Percentiles rank a stretch among this genome's conserved stretches.
These are phyloP conservation scores for Autographa pulchrina DNA, from an alignment of 2,888 invertebrate genomes.

Conservation along the genomic window DNA sequence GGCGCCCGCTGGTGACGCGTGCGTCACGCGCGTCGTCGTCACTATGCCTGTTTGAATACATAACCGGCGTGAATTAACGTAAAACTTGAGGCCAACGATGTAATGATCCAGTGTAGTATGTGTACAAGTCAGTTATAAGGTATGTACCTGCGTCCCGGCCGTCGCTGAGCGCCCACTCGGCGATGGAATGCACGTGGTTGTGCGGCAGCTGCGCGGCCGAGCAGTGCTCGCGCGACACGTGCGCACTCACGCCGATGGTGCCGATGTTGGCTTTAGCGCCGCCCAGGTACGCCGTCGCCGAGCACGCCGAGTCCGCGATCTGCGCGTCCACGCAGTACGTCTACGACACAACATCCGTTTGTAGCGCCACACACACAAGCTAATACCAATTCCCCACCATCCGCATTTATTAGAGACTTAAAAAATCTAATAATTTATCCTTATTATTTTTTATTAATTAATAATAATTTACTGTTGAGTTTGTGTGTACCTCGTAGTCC, in stretches of 20 bases:
- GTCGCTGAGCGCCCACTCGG: slow-evolving; percentile 90
- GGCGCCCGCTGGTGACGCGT: slow-evolving; percentile 93
- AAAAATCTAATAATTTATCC: no score
- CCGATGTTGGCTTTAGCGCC: slow-evolving; percentile 91
- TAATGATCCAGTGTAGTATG: no score
- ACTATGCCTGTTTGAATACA: slow-evolving; percentile 88
- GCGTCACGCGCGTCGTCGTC: slow-evolving; percentile 94
- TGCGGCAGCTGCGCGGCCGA: slow-evolving; percentile 80
- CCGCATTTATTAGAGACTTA: no score
- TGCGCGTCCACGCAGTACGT: slow-evolving; percentile 90
- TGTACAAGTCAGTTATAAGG: no score
- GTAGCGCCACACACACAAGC: neutral
- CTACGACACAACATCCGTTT: slow-evolving; percentile 62
- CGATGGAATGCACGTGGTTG: slow-evolving; percentile 90
- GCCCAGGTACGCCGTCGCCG: slow-evolving; percentile 91
- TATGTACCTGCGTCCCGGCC: slow-evolving; percentile 77
- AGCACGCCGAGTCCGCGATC: slow-evolving; percentile 92
- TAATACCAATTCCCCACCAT: neutral
- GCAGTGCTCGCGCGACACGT: slow-evolving; percentile 90
- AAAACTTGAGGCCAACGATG: neutral
- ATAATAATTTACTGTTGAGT: no score
- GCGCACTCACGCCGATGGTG: slow-evolving; percentile 91
- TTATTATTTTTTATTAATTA: no score
- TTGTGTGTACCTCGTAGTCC: no score
- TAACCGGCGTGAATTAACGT: neutral